Evolutionary conservation across 2,113 vertebrate genomes (phyloP), one percentile per base, ranked within the genome.

Genomic region (Labrus mixtus): DNA sequence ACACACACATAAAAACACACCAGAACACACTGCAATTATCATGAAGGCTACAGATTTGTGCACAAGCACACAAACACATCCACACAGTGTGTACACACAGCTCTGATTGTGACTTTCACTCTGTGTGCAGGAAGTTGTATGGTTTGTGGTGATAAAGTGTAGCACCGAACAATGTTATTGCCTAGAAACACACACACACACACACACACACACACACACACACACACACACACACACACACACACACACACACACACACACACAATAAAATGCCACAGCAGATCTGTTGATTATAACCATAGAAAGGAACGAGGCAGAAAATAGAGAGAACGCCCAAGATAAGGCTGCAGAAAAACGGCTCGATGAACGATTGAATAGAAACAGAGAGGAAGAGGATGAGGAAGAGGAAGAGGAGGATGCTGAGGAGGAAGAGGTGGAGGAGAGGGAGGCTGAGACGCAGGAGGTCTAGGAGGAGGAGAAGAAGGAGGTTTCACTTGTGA

Each of bases 261-360:
- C 53, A 58, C 72, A 75, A 81, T 78, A 78, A 85, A 86, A 81
- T 62, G 73, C 46, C 37, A 33, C 70, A 67, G 60, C 61, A 75
- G 76, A 87, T 86, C 65, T 82, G 80, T 58, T 86, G 90, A 92
- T 89, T 88, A 81, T 65, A 89, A 72, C 65, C 60, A 69, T 70
- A 68, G 79, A 89, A 88, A 81, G 62, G 74, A 83, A 51, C 6
- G 53, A 70, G 58, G 82, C 89, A 87, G 89, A 89, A 91, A 90
- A 88, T 80, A 60, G 79, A 53, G 79, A 58, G 70, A 76, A 88
- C 81, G 80, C 84, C 88, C 84, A 70, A 61, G 73, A 87, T 83
- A 90, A 88, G 66, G 3, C 61, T 37, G 50, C 36, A 71, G 61
- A 78, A 11, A 60, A 63, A 62, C 6, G 7, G 15, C 5, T 8